Evolutionary conservation across 2,797 vertebrate species (phyloP).

Genomic region (Okamejei kenojei): DNA sequence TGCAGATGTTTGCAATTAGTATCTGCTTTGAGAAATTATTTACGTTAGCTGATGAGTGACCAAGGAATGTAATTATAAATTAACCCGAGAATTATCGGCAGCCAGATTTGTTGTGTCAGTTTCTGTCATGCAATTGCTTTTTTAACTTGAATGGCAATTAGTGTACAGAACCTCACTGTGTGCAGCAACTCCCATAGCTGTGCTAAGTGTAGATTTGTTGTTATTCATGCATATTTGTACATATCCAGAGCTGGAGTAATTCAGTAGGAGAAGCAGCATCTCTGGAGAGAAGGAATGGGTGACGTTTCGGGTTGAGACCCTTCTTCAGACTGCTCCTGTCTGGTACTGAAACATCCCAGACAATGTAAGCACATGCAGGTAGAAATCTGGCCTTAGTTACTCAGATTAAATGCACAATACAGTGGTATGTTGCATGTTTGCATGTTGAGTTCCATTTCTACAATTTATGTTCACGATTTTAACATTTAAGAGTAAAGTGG

Average conservation of each 20-base stretch:
- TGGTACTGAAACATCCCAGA: background rate
- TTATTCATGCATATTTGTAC: background rate
- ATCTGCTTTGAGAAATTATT: conserved; percentile 35
- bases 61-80: conserved; percentile 29
- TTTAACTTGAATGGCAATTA: background rate
- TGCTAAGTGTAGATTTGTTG: background rate
- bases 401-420: background rate
- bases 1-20: conserved; percentile 38
- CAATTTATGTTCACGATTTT: too few relatives aligned
- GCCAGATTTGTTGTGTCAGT: conserved; percentile 20
- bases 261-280: too few relatives aligned
- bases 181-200: background rate
- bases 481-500: too few relatives aligned
- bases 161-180: conserved; percentile 17
- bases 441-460: background rate
- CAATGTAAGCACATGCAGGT: background rate
- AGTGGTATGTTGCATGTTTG: background rate
- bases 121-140: background rate
- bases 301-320: too few relatives aligned
- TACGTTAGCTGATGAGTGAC: conserved; percentile 32
- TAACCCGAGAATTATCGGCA: conserved; percentile 28
- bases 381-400: background rate
- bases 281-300: too few relatives aligned
- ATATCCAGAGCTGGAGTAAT: too few relatives aligned
- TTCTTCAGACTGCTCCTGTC: background rate